Base-by-base conservation (phyloP, 2,888 invertebrate species). In the Cacoxenus indagator region DNA sequence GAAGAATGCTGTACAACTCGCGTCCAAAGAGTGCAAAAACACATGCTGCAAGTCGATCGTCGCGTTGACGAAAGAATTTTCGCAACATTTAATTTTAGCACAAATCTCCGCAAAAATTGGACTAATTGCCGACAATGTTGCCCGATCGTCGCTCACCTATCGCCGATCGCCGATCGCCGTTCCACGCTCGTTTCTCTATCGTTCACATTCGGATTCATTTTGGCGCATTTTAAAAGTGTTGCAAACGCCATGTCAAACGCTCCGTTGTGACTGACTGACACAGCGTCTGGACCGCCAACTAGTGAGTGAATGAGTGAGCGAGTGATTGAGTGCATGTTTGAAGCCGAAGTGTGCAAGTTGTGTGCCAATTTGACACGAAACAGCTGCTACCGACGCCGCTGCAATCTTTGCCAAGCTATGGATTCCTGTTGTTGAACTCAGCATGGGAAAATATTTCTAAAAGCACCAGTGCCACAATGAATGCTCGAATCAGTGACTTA, bases 31-130 rank as follows among this genome's bases (percentile, higher is more conserved):
- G 65, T 67, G 70, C 62, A 27, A 67, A 74, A 78, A 75, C 80
- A 80, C 77, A 78, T 80, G 79, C 31, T 75, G 74, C 57, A 26
- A 9, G 37, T 68, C 74, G 2, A n/a, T n/a, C n/a, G n/a, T n/a
- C 19, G 29, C 37, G 74, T 64, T 71, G 75, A 70, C 72, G 71
- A 73, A 74, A 80, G 80, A 80, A 81, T 82, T 82, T 83, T 82
- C 82, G 83, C 81, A 82, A 82, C 74, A 75, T 78, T 81, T 83
- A 82, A 82, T 82, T 83, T 83, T 80, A 79, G 81, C 75, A 77
- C 72, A 76, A 69, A 74, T 68, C 64, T 65, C 22, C 51, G 67
- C 59, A 67, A 81, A 82, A 81, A 77, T 77, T 81, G 82, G 76
- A 83, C 78, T 82, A 82, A 82, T 82, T 82, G 82, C 78, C 78